A percentile compares a stretch with the other conserved stretches of the same genome.
These are phyloP conservation scores for Laothoe populi DNA, from an alignment of 2,888 invertebrate species.

Conservation along the genomic window DNA sequence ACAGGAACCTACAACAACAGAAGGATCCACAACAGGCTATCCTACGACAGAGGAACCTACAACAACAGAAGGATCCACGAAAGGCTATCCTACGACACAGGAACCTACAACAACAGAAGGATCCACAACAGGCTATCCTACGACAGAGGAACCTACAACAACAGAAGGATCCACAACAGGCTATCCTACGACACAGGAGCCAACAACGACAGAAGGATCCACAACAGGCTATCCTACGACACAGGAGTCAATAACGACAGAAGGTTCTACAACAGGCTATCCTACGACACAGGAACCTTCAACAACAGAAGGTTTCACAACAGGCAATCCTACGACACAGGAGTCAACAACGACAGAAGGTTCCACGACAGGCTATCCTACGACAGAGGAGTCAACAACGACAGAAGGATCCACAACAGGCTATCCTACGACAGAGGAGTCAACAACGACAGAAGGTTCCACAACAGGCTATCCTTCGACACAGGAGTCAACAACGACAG, in stretches of 20 bases:
- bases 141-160: background rate
- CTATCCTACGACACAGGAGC: slow-evolving; percentile 10
- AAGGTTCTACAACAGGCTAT: background rate
- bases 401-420: background rate
- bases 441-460: background rate
- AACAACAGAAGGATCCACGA: background rate
- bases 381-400: slow-evolving; percentile 25
- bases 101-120: slow-evolving; percentile 1
- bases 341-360: slow-evolving; percentile 8
- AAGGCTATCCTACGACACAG: background rate
- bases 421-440: background rate
- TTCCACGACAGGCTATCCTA: background rate
- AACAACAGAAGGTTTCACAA: background rate
- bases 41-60: slow-evolving; percentile 1
- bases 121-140: background rate
- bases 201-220: too few species aligned
- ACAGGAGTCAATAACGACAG: background rate
- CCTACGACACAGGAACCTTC: too few species aligned
- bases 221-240: background rate
- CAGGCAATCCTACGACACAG: slow-evolving; percentile 22
- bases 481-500: slow-evolving; percentile 13
- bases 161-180: background rate
- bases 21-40: background rate
- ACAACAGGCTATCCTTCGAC: background rate
- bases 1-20: background rate